A percentile compares a stretch with the other conserved stretches of the same genome.
Evolutionary conservation across 2,797 vertebrate genomes (phyloP).

Genomic region (Tokudaia tokunoshimensis): DNA sequence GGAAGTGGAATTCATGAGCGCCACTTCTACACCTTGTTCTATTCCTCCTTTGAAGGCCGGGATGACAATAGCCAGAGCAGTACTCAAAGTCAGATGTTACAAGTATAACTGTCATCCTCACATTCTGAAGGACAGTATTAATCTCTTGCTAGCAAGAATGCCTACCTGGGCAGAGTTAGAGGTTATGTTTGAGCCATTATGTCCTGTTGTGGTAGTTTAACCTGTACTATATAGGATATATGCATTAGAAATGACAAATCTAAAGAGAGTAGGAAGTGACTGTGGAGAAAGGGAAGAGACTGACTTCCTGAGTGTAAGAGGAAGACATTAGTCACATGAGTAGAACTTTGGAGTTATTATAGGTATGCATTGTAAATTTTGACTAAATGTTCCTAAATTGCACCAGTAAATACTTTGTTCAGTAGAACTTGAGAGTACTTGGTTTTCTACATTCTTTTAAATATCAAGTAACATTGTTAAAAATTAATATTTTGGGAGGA

Average conservation of each 20-base stretch:
- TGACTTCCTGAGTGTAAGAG: not conserved
- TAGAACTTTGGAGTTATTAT: constrained; percentile 22
- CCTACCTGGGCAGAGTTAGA: not conserved
- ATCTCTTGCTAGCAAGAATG: not conserved
- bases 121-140: not conserved
- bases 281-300: not conserved
- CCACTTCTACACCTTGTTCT: not conserved
- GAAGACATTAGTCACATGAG: not conserved
- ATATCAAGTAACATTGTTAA: constrained; percentile 11
- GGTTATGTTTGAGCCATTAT: not conserved
- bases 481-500: not conserved
- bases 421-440: not conserved
- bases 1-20: not conserved
- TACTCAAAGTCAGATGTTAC: not conserved
- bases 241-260: not conserved
- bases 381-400: constrained; percentile 8
- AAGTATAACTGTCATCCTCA: not conserved
- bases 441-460: not conserved
- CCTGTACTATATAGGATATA: not conserved
- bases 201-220: not conserved
- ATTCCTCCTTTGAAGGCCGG: not conserved
- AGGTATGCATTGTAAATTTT: constrained; percentile 15
- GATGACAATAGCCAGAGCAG: not conserved
- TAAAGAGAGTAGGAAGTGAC: constrained; percentile 32
- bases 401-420: not conserved